These are phyloP conservation scores for Margarornis squamiger DNA, from an alignment of 2,797 vertebrate species.

Conservation along the genomic window DNA sequence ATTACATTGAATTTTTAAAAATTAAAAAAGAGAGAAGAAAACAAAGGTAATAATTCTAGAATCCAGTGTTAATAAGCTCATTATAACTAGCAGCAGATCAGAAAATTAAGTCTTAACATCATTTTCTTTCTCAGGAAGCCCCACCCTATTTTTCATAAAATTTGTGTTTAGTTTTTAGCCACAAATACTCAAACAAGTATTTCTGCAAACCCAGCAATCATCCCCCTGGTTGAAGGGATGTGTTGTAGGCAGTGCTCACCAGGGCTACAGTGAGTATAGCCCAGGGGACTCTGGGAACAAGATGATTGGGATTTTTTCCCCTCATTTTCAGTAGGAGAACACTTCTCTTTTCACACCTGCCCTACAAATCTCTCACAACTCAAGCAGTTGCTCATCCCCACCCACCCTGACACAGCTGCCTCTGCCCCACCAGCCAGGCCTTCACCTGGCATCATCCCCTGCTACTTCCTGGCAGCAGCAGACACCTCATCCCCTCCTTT, in stretches of 20 bases:
- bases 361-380: not conserved
- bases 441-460: not conserved
- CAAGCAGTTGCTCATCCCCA: not conserved
- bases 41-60: not conserved
- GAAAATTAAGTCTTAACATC: not conserved
- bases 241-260: not conserved
- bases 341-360: not conserved
- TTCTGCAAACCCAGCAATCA: not conserved
- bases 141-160: not conserved
- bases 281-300: not conserved
- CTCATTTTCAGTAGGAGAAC: not conserved
- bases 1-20: not conserved
- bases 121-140: not conserved
- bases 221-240: accelerated
- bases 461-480: not conserved
- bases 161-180: not conserved
- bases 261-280: not conserved
- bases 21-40: not conserved
- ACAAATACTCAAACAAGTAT: not conserved
- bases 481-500: not conserved
- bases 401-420: not conserved
- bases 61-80: not conserved
- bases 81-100: not conserved
- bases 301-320: not conserved
- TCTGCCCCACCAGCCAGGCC: not conserved